phyloP scores from a whole-genome alignment of 2,888 invertebrate genomes.

The Pachymerium ferrugineum region DNA sequence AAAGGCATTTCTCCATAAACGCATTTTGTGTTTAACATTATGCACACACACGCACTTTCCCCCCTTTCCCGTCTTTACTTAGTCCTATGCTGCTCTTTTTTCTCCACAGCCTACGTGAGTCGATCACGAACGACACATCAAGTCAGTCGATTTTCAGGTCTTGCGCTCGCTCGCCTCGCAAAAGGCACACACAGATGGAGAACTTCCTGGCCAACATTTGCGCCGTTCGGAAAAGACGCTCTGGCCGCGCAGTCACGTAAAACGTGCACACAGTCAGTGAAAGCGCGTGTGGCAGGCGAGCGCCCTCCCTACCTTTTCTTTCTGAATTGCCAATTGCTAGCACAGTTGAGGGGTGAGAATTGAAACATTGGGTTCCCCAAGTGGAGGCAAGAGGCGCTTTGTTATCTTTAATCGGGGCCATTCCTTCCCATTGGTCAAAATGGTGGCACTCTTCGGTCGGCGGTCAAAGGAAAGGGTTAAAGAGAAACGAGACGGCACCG shows the following conservation, averaged over 20 bases:
- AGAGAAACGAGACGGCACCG: background rate
- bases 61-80: too few species aligned
- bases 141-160: conserved; percentile 24
- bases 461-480: conserved; percentile 15
- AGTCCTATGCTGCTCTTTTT: conserved; percentile 2
- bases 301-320: conserved; percentile 12
- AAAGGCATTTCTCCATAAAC: too few species aligned
- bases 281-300: too few species aligned
- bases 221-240: conserved; percentile 9
- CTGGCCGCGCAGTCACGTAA: conserved; percentile 11
- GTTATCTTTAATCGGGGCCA: conserved; percentile 26
- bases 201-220: conserved; percentile 4
- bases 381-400: conserved; percentile 27
- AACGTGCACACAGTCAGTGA: too few species aligned
- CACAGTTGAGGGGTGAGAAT: conserved; percentile 14
- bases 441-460: background rate
- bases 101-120: background rate
- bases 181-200: conserved; percentile 13
- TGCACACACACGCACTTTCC: conserved; percentile 7
- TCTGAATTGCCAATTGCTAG: conserved; percentile 25
- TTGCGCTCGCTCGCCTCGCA: conserved; percentile 14
- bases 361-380: conserved; percentile 22
- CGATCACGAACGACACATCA: conserved; percentile 24
- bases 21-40: background rate
- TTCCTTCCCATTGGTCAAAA: conserved; percentile 19